Base-by-base conservation (phyloP, 2,797 vertebrate species). In the Nasua narica region DNA sequence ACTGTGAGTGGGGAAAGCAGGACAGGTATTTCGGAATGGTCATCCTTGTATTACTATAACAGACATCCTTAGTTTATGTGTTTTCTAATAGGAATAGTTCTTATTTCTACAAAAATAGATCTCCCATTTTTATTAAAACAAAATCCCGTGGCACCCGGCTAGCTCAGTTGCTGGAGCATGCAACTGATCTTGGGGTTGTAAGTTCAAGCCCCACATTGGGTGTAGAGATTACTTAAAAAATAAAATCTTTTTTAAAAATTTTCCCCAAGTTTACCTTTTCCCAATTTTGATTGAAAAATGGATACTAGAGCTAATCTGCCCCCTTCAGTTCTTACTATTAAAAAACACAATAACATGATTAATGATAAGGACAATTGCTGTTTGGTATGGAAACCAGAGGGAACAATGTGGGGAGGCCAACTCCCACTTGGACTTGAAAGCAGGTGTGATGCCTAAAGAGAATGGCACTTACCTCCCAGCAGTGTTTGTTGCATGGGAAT, bases 81-180 rank as follows among this genome's bases (percentile, higher is more conserved):
- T 79, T 94, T 90, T 50, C 48, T 48, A 9, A 7, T 37, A 79
- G 35, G 18, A 58, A 40, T 94, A n/a, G 5, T 94, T 91, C 93
- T 96, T 27, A 58, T 67, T 40, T 76, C 46, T 92, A 54, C 16
- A 91, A 65, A 92, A 94, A 32, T 54, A 56, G 48, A 12, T 48
- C 7, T 93, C 35, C 65, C 25, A 4, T 67, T 86, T 79, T 87
- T 60, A 67, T 21, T 87, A 84, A 74, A 84, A 52, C 46, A 87
- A 90, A 18, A 6, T 56, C 15, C n/a, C 0, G 1, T 35, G 18
- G 16, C n/a, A 19, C n/a, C 18, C 35, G 65, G 65, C 65, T 67
- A 18, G n/a, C n/a, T 35, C n/a, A 35, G 65, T 67, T 35, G 4
- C 65, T 67, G 65, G 65, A 67, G 9, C n/a, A 21, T 21, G 18